Evolutionary conservation across 2,888 invertebrate species (phyloP), one percentile per base, ranked within the genome.

Genomic region (Plagodis dolabraria): DNA sequence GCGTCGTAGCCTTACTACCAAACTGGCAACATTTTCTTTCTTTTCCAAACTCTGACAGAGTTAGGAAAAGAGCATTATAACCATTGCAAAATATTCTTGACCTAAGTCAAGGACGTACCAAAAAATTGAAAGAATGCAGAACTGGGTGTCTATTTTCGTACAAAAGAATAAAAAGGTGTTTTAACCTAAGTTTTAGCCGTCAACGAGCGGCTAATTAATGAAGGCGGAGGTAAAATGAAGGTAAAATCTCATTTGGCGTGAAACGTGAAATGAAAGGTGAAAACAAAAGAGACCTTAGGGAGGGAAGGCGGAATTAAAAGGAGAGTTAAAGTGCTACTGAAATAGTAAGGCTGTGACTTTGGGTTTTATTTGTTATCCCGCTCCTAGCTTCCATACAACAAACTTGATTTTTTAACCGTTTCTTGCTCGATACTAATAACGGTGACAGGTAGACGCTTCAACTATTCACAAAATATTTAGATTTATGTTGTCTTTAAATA

Each of bases 251-350:
- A 62, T 64, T 61, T 57, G 44, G 46, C 44, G 47, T 33, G 56
- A 57, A 53, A 47, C 51, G 49, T 50, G 58, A 67, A 64, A 65
- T 63, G 52, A 57, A 61, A 57, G 35, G 49, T 40, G 44, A 35
- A 57, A 60, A 55, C 49, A 53, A 57, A 53, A 55, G 44, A 43
- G 48, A 33, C 44, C 45, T 44, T 42, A 7, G 33, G 36, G 36
- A 38, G 44, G 9, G 9, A 8, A 22, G 11, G 11, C 22, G 8
- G 54, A 54, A 57, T 61, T 61, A 46, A 53, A 36, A 45, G 54
- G 34, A 12, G 36, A 46, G 51, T 54, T 8, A 40, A 8, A 40
- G 40, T 40, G 10, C 40, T 7, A 40, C 40, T 10, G 10, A 40
- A 40, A 2, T 5, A 2, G 40, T 10, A 5, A 10, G 10, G 7